phyloP scores from a whole-genome alignment of 2,797 vertebrate species.

The Danio tinwini region DNA sequence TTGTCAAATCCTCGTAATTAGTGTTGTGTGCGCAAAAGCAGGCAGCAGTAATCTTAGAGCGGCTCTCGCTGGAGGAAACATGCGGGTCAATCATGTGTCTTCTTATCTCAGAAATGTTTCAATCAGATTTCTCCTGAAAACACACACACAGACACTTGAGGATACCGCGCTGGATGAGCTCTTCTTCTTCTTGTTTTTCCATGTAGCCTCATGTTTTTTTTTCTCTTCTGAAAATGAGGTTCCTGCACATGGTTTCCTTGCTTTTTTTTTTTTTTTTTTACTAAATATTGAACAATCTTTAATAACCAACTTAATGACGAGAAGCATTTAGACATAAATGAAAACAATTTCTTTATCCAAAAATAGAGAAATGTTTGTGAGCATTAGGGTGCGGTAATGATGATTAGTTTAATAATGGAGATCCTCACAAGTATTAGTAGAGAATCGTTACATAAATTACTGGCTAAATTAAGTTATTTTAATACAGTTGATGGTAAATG shows the following conservation, averaged over 20 bases:
- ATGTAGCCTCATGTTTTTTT: not conserved
- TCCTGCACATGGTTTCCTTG: too few species aligned
- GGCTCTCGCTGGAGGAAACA: constrained; percentile 13
- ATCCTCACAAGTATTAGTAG: not conserved
- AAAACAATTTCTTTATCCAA: not conserved
- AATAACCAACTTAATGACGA: not conserved
- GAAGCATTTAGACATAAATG: not conserved
- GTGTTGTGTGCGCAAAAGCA: constrained; percentile 7
- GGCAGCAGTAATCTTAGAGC: constrained; percentile 19
- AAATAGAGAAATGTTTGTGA: not conserved
- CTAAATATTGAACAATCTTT: not conserved
- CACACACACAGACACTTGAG: constrained; percentile 14
- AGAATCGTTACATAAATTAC: not conserved
- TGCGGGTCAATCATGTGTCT: constrained; percentile 3
- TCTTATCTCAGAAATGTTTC: constrained; percentile 9
- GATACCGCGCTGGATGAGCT: not conserved
- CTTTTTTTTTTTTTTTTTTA: too few species aligned
- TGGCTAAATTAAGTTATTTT: not conserved
- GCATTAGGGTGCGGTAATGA: not conserved
- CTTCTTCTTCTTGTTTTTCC: not conserved
- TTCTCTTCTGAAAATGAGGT: not conserved
- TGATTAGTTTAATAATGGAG: not conserved
- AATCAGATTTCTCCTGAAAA: constrained; percentile 19
- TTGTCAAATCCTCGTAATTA: constrained; percentile 28
- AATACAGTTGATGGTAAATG: constrained; percentile 1